phyloP scores from a whole-genome alignment of 2,888 invertebrate genomes.

The Eupelmus urozonus region DNA sequence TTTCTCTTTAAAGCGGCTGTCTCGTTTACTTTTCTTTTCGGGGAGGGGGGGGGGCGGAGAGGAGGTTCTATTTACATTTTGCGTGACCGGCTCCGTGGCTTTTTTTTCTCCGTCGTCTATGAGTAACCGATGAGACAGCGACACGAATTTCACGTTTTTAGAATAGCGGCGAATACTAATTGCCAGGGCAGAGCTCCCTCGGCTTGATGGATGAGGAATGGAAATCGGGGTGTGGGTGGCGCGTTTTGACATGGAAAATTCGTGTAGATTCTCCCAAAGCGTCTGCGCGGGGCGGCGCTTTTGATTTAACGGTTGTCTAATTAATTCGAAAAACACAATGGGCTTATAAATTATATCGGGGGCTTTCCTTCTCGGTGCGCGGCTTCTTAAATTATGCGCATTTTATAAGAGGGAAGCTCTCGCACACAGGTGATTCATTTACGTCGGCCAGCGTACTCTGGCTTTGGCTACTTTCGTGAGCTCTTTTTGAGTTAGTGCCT shows the following conservation, averaged over 20 bases:
- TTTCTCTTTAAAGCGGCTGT: slow-evolving; percentile 4
- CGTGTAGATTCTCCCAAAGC: background rate
- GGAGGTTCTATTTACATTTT: slow-evolving; percentile 38
- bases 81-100: slow-evolving; percentile 35
- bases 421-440: slow-evolving; percentile 3
- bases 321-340: slow-evolving; percentile 18
- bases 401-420: slow-evolving; percentile 12
- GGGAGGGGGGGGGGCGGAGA: background rate
- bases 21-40: slow-evolving; percentile 11
- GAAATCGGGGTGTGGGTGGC: background rate
- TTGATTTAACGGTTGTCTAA: slow-evolving; percentile 16
- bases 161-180: slow-evolving; percentile 13
- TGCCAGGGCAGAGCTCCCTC: background rate
- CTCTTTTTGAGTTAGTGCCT: background rate
- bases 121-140: background rate
- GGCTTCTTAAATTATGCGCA: slow-evolving; percentile 13
- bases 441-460: background rate
- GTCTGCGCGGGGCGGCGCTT: no score
- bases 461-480: background rate
- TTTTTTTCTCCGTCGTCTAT: background rate
- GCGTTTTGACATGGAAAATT: slow-evolving; percentile 8
- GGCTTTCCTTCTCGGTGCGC: background rate
- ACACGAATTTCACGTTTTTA: slow-evolving; percentile 5
- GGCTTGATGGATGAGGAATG: slow-evolving; percentile 15
- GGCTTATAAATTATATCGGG: background rate